Evolutionary conservation across 2,113 vertebrate species (phyloP).

Genomic region (Rynchops niger): DNA sequence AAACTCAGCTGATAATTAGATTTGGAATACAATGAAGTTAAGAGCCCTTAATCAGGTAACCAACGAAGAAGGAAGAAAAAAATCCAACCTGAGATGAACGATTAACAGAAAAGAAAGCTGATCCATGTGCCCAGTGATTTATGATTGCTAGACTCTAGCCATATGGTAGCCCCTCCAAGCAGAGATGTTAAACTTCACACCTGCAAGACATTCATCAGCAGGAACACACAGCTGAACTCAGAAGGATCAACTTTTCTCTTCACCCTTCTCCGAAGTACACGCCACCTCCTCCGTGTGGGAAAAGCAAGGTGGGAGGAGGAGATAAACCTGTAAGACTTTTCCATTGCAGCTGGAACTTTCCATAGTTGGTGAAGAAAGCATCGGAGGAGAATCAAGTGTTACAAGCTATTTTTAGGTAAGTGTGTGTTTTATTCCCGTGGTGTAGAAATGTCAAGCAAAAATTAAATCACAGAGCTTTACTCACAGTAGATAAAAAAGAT

Average conservation of each 20-base stretch:
- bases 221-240: neutral
- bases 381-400: neutral
- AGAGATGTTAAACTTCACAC: conserved; percentile 11
- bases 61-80: neutral
- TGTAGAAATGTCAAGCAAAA: neutral
- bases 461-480: neutral
- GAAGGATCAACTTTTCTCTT: neutral
- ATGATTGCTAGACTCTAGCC: conserved; percentile 19
- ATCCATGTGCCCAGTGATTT: neutral
- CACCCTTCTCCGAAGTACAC: neutral
- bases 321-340: neutral
- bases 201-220: conserved; percentile 32
- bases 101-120: conserved; percentile 8
- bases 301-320: neutral
- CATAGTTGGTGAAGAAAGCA: neutral
- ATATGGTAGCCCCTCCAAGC: conserved; percentile 11
- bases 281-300: neutral
- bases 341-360: neutral
- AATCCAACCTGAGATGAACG: neutral
- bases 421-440: neutral
- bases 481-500: neutral
- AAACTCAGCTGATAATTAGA: neutral
- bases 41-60: conserved; percentile 1
- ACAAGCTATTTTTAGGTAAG: neutral
- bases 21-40: neutral